phyloP scores from a whole-genome alignment of 53 echinoderm and acorn worm genomes.

The Astropecten irregularis region DNA sequence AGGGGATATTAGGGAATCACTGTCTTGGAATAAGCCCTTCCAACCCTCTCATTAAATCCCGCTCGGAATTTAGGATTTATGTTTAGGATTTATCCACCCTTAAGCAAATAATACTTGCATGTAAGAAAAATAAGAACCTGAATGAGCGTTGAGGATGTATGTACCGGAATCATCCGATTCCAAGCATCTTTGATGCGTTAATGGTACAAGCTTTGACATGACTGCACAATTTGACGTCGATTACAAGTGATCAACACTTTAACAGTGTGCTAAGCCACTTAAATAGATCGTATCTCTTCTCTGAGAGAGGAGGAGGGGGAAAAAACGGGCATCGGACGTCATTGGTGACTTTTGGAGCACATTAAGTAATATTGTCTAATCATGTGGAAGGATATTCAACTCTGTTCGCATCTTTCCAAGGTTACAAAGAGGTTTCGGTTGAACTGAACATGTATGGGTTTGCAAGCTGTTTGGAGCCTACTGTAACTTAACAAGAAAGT shows the following conservation, averaged over 20 bases:
- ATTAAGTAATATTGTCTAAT: not conserved
- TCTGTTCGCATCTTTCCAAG: not conserved
- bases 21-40: no score
- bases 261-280: conserved; percentile 25
- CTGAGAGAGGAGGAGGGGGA: not conserved
- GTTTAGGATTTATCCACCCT: not conserved
- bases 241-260: conserved; percentile 27
- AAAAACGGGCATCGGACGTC: not conserved
- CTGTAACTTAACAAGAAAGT: no score
- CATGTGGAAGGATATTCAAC: not conserved
- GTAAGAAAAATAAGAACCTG: no score
- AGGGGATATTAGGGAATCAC: no score
- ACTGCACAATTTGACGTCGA: conserved; percentile 19
- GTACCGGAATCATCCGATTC: no score
- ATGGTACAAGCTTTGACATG: no score
- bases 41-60: not conserved
- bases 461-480: no score
- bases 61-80: conserved; percentile 14
- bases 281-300: conserved; percentile 24
- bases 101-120: not conserved
- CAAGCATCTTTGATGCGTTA: no score
- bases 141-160: no score
- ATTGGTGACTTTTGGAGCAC: not conserved
- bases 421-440: not conserved
- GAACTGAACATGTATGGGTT: no score